phyloP scores from a whole-genome alignment of 2,113 vertebrate species.

The Aptenodytes patagonicus region DNA sequence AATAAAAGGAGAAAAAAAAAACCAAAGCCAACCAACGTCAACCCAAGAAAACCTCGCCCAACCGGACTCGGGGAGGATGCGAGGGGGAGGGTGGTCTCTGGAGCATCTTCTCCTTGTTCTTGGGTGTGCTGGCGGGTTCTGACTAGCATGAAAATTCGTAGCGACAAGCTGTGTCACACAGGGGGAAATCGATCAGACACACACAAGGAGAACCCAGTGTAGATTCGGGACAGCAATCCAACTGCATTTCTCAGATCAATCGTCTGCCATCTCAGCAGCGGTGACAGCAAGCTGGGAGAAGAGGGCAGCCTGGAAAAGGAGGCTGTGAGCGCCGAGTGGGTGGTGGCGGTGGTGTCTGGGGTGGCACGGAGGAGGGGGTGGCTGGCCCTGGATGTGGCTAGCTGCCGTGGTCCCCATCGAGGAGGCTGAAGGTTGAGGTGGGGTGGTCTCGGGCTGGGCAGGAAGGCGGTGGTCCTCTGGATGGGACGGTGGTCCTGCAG shows the following conservation, averaged over 20 bases:
- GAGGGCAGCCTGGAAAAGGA: conserved; percentile 72
- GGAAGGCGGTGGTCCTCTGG: neutral
- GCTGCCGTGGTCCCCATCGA: neutral
- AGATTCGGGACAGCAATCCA: conserved; percentile 97
- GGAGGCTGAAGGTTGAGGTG: neutral
- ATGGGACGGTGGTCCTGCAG: neutral
- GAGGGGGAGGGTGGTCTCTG: conserved; percentile 13
- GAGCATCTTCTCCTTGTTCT: conserved; percentile 70
- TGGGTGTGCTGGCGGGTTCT: conserved; percentile 81
- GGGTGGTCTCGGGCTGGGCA: neutral
- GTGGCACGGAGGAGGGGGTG: neutral
- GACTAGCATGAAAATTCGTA: conserved; percentile 92
- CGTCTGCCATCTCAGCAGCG: conserved; percentile 83
- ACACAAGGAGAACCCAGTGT: conserved; percentile 91
- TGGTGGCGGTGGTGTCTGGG: neutral
- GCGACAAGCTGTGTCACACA: conserved; percentile 94
- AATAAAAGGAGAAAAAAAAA: neutral
- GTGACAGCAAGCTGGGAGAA: conserved; percentile 88
- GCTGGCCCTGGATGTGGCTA: neutral
- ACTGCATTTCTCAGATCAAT: conserved; percentile 98
- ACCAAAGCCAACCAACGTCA: neutral
- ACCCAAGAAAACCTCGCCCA: conserved; percentile 44
- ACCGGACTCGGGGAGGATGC: neutral
- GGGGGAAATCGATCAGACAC: conserved; percentile 99
- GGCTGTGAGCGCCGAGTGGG: neutral